Base-by-base conservation (phyloP, 2,797 vertebrate species). In the Spinibarbus caldwelli region DNA sequence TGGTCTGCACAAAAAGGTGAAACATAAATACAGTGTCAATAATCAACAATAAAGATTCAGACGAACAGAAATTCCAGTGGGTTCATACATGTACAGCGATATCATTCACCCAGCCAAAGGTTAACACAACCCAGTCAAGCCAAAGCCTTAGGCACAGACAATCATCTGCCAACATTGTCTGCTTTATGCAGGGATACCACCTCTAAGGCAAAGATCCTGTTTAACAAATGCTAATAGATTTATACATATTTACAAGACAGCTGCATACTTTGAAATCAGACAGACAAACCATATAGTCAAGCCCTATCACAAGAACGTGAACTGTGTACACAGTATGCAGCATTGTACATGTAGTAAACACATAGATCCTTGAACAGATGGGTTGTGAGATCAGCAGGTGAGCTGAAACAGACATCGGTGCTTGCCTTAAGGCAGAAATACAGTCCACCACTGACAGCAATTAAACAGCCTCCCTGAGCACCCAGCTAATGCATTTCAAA, bases 401-500 rank as follows among this genome's bases (percentile, higher is more conserved):
- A 85, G 84, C 54, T 80, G 77, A 80, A 85, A 64, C 54, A 85
- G 77, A 64, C 68, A 73, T 31, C 5, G 2, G 29, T 49, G 77
- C 66, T 62, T 79, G 84, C 77, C 77, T 80, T 80, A 85, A 80
- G 77, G 67, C 54, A 80, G 66, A 71, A 34, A 85, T 36, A 45
- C 38, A 85, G 83, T 78, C 75, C 76, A 84, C 73, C 64, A 79
- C 67, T 80, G 68, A 73, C 68, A 85, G 77, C 77, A 72, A 80
- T 73, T 52, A 73, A 73, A 84, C n/a, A 26, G 49, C 31, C 68
- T 85, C 77, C 67, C 77, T 38, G 52, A 85, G 54, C 66, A 80
- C 84, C 67, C 36, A 73, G 77, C 57, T 80, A 85, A 85, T 52
- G 41, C 77, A 80, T 85, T 85, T 85, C 34, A 85, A 73, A 85